These are phyloP conservation scores for Pagetopsis macropterus DNA, from an alignment of 2,797 vertebrate species.

Conservation along the genomic window DNA sequence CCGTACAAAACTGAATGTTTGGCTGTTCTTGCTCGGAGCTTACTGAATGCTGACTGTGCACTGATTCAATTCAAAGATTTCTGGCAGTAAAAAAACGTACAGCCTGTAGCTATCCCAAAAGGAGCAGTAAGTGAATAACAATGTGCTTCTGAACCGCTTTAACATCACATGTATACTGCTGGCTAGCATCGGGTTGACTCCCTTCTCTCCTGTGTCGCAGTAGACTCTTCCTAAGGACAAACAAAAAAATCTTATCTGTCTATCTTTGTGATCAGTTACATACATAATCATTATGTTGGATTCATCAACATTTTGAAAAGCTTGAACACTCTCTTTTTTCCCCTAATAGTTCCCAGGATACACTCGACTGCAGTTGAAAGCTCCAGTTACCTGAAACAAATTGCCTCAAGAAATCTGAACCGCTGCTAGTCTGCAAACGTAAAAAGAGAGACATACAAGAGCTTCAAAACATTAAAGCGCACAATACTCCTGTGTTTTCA, in stretches of 20 bases:
- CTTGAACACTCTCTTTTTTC: constrained; percentile 74
- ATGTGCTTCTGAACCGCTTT: constrained; percentile 68
- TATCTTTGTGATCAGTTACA: constrained; percentile 83
- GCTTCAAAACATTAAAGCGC: constrained; percentile 82
- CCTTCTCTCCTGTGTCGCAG: constrained; percentile 41
- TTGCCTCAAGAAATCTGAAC: constrained; percentile 86
- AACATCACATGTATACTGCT: constrained; percentile 68
- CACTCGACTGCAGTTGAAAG: constrained; percentile 83
- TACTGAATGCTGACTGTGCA: constrained; percentile 76
- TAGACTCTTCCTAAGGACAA: constrained; percentile 44
- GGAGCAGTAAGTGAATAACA: constrained; percentile 77
- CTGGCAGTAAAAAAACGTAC: constrained; percentile 64
- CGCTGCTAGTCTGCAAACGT: constrained; percentile 76
- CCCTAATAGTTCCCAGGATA: constrained; percentile 85
- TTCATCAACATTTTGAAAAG: constrained; percentile 85
- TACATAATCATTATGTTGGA: constrained; percentile 78
- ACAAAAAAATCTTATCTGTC: constrained; percentile 73
- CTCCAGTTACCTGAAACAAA: constrained; percentile 89
- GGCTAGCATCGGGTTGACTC: constrained; percentile 65
- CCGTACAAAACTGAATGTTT: constrained; percentile 70
- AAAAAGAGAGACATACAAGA: constrained; percentile 77
- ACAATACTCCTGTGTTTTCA: constrained; percentile 83
- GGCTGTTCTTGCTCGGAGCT: constrained; percentile 67
- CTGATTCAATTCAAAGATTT: constrained; percentile 76
- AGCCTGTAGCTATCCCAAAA: constrained; percentile 79